Evolutionary conservation across 2,113 vertebrate genomes (phyloP).

Genomic region (Eretmochelys imbricata): DNA sequence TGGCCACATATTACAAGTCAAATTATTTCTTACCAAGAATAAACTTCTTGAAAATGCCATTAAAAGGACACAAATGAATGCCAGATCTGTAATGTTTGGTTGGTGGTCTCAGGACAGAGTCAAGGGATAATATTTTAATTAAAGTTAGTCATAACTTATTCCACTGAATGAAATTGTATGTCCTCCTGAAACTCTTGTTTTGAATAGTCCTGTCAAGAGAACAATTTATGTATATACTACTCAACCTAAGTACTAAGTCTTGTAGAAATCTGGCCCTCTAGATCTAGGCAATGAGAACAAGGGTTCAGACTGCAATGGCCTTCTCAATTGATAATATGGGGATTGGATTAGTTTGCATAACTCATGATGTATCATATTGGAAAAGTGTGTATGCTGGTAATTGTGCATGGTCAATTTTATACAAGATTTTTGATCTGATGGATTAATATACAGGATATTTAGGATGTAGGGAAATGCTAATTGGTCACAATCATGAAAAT

Average conservation of each 20-base stretch:
- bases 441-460: neutral
- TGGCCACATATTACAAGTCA: neutral
- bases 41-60: neutral
- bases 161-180: neutral
- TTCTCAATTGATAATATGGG: neutral
- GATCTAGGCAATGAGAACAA: neutral
- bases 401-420: neutral
- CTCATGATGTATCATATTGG: neutral
- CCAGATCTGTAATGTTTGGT: neutral
- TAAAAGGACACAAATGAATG: neutral
- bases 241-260: neutral
- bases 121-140: neutral
- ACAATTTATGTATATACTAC: neutral
- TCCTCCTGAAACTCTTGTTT: neutral
- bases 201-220: neutral
- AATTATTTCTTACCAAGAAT: neutral
- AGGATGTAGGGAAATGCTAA: neutral
- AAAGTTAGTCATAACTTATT: neutral
- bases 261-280: neutral
- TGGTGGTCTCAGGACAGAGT: neutral
- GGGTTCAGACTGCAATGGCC: accelerated
- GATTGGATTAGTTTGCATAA: neutral
- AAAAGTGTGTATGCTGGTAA: neutral
- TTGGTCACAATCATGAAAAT: neutral
- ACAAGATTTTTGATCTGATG: neutral